Base-by-base conservation (phyloP, 2,888 invertebrate genomes). In the Euzetes globulus region DNA sequence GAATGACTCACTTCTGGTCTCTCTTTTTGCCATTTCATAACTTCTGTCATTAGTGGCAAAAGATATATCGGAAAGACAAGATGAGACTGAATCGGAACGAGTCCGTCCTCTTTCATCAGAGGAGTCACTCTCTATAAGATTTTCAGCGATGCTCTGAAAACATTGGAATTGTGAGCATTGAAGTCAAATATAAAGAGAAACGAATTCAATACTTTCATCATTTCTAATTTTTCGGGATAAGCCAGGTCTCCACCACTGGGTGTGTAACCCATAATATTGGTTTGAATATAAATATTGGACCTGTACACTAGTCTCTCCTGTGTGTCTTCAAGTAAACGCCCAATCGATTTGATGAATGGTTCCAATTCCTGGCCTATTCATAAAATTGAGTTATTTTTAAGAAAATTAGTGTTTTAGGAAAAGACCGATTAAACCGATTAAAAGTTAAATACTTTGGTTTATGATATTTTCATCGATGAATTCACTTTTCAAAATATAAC, bases 271-370 rank as follows among this genome's bases (percentile, higher is more conserved):
- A 91, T 85, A 79, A 99, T 92, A 83, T 99, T 98, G 0, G 91
- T 89, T 73, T 92, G 89, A 77, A 98, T 88, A 83, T 95, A 98
- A 79, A 97, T 88, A 85, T 95, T 92, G 0, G 95, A 92, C 71
- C 98, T 88, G 84, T 95, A 98, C 50, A 97, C 97, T 52, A 99
- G 87, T 73, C 99, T 86, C 83, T 99, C 99, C 82, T 97, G 96
- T 7, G 94, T 92, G 85, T 99, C 99, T 82, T 93, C 90, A 65
- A 96, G 85, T 78, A 98, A 85, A 80, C 95, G 92, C 72, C 88
- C 86, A 33, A 91, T 90, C 13, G 90, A 87, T 72, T 85, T 86
- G 0, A 91, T 90, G 82, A 95, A 90, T 27, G 93, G 90, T 72
- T 85, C 84, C 52, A 94, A 84, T 4, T 90, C 88, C 75, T 87